A percentile compares a stretch with the other conserved stretches of the same genome.
Conservation (phyloP, 30 jellyfish, hydroid and myxozoan species). For the Clytia hemisphaerica region DNA sequence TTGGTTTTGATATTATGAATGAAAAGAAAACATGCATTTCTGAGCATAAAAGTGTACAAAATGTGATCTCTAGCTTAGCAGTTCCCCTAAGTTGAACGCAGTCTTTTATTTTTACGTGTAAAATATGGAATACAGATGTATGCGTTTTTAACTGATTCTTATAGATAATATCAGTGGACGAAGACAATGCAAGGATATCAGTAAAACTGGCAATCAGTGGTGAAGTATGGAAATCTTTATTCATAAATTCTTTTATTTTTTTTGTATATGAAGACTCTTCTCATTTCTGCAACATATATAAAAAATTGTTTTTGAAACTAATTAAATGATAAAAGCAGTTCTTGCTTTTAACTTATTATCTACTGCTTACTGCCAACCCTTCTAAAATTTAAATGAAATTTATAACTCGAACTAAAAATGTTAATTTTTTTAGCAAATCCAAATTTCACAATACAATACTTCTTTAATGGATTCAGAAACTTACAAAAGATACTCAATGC, state of each 20-base stretch:
- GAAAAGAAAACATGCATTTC: no score
- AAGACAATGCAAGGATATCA: constrained; percentile 80
- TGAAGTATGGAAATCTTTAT: constrained; percentile 42
- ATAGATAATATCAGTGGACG: constrained; percentile 78
- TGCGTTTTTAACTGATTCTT: background rate
- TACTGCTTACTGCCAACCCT: no score
- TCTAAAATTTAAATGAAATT: no score
- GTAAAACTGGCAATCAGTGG: constrained; percentile 43
- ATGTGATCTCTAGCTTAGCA: background rate
- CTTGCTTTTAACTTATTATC: no score
- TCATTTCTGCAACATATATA: no score
- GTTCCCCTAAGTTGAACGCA: background rate
- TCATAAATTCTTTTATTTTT: background rate
- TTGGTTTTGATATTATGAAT: no score
- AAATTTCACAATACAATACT: constrained; percentile 60
- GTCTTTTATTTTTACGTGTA: background rate
- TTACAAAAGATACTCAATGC: constrained; percentile 21
- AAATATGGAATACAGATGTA: background rate
- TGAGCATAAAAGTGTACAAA: no score
- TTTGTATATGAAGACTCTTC: no score
- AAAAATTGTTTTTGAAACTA: no score
- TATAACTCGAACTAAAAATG: no score
- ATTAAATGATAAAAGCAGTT: no score
- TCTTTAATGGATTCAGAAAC: constrained; percentile 55
- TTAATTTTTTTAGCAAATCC: constrained; percentile 39